Base-by-base conservation (phyloP, 1,140 invertebrate genomes). In the Cylas formicarius region DNA sequence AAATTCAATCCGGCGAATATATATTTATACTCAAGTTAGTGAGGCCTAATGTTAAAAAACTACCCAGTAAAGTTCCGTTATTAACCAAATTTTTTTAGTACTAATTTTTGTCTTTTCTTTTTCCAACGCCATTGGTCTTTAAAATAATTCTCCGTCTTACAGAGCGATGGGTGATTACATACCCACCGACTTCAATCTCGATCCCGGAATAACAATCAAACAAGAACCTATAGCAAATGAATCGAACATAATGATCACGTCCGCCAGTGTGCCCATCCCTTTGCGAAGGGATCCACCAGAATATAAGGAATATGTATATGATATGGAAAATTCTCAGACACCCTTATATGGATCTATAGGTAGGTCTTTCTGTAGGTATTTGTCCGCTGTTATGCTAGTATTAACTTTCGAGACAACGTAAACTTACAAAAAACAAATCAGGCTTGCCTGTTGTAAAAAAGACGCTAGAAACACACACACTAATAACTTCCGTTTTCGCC, bases 261-360 rank as follows among this genome's bases (percentile, higher is more conserved):
- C 72, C 14, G 75, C 73, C 21, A 75, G 74, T 14, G 72, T 79
- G 20, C 75, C 76, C 2, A 77, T 79, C 29, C 76, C 76, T 8
- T 60, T 64, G 11, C 64, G 72, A 18, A 38, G 53, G 33, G 42
- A 50, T 24, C 27, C 33, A 22, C 51, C 57, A 29, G 47, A 67
- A 13, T 71, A 76, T 33, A 45, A 67, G 10, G 72, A 76, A 50
- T 74, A 72, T 50, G 64, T 57, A 36, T 60, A 70, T 21, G 75
- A 78, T 40, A 53, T 73, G 44, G 71, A 76, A 13, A 57, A 55
- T 40, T 58, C 56, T 3, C 55, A 58, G 24, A 60, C 54, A 35
- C 60, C 72, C 20, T 67, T 69, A 36, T 61, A 69, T 31, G 69
- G 39, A 18, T 41, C 23, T n/a, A 32, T 47, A 39, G 44, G 44